Evolutionary conservation across 2,888 invertebrate species (phyloP).

Genomic region (Thyatira batis): DNA sequence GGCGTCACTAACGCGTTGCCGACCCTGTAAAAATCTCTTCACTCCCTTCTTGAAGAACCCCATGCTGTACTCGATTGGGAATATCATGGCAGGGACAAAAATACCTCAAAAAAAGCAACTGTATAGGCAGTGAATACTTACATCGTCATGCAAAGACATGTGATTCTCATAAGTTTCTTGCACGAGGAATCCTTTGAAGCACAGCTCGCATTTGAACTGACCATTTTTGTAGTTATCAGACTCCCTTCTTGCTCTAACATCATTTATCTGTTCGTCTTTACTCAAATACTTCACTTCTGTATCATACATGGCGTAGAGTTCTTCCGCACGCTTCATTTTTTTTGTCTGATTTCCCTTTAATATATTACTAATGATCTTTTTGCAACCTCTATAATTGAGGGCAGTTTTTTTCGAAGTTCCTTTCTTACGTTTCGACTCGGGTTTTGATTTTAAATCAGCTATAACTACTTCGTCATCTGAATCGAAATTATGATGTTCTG

Average conservation of each 20-base stretch:
- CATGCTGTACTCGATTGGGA: too few relatives aligned
- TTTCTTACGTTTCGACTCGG: not conserved
- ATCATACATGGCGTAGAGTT: not conserved
- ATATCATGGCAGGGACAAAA: too few relatives aligned
- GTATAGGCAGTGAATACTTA: not conserved
- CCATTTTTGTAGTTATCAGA: constrained; percentile 5
- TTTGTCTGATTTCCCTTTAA: not conserved
- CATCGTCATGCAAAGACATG: constrained; percentile 4
- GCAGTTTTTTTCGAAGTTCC: not conserved
- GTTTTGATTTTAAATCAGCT: not conserved
- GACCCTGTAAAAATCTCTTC: too few relatives aligned
- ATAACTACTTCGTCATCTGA: not conserved
- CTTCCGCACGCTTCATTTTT: not conserved
- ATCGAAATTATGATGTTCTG: too few relatives aligned
- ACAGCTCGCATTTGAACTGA: constrained; percentile 3
- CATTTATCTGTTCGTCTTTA: constrained; percentile 2
- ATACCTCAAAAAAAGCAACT: not conserved
- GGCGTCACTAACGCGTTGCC: too few relatives aligned
- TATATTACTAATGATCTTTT: not conserved
- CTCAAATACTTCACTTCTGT: not conserved
- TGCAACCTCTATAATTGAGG: not conserved
- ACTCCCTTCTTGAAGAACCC: too few relatives aligned
- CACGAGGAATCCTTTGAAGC: constrained; percentile 6
- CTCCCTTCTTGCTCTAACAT: constrained; percentile 1
- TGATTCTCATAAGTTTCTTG: constrained; percentile 1